phyloP scores from a whole-genome alignment of 2,888 invertebrate genomes.

The Gerris lacustris region DNA sequence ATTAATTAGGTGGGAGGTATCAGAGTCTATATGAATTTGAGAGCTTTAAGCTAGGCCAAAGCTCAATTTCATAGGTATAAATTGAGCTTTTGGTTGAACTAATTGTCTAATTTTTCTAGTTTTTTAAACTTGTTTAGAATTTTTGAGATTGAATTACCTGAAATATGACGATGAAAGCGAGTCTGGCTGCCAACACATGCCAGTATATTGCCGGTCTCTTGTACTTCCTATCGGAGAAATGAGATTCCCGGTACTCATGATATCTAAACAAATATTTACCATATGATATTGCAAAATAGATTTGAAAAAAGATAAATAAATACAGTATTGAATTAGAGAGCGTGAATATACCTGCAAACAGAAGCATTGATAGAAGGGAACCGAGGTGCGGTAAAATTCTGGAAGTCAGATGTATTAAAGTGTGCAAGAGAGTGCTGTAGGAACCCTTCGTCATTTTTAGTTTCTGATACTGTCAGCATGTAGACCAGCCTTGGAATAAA shows the following conservation, averaged over 20 bases:
- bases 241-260: constrained; percentile 72
- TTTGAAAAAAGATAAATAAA: too few relatives aligned
- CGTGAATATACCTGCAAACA: constrained; percentile 47
- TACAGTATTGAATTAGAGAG: too few relatives aligned
- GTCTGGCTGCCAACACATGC: constrained; percentile 76
- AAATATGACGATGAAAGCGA: constrained; percentile 86
- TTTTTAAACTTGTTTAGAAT: too few relatives aligned
- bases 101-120: too few relatives aligned
- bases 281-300: too few relatives aligned
- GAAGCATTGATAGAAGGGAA: constrained; percentile 41
- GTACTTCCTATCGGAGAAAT: constrained; percentile 46
- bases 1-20: too few relatives aligned
- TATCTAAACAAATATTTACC: constrained; percentile 46
- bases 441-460: constrained; percentile 56
- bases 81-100: too few relatives aligned
- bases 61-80: too few relatives aligned
- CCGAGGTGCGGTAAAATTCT: constrained; percentile 36
- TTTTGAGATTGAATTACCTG: constrained; percentile 49
- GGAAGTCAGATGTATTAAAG: constrained; percentile 54
- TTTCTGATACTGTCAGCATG: constrained; percentile 45
- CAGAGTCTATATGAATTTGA: too few relatives aligned
- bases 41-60: too few relatives aligned
- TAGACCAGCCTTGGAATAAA: constrained; percentile 90
- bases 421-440: constrained; percentile 62
- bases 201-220: constrained; percentile 66